phyloP scores from a whole-genome alignment of 2,888 invertebrate species.

The Pedicia rivosa region DNA sequence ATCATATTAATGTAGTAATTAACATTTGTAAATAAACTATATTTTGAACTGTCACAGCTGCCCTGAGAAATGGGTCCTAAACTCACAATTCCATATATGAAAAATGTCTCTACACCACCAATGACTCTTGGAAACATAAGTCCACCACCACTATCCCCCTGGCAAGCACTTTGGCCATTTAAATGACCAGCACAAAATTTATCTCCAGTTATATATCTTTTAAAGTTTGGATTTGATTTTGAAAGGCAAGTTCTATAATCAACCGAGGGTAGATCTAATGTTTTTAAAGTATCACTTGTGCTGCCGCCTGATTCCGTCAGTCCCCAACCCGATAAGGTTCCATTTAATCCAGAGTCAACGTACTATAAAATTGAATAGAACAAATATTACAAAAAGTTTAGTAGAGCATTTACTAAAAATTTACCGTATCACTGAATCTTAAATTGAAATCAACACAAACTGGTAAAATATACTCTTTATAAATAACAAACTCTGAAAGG shows the following conservation, averaged over 20 bases:
- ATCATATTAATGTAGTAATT: neutral
- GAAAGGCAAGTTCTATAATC: slow-evolving; percentile 10
- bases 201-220: slow-evolving; percentile 17
- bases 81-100: slow-evolving; percentile 2
- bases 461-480: neutral
- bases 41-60: slow-evolving; percentile 1
- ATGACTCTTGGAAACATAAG: neutral
- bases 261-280: slow-evolving; percentile 4
- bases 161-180: slow-evolving; percentile 13
- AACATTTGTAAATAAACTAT: neutral
- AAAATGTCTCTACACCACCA: neutral
- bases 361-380: too few relatives aligned
- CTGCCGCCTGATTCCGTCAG: slow-evolving; percentile 5
- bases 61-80: neutral
- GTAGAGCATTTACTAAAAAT: too few relatives aligned
- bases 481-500: slow-evolving; percentile 1
- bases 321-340: slow-evolving; percentile 12
- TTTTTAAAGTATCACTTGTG: slow-evolving; percentile 9
- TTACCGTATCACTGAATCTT: neutral
- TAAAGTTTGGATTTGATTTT: slow-evolving; percentile 10
- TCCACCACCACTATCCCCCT: slow-evolving; percentile 21
- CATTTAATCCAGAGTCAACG: slow-evolving; percentile 10
- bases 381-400: too few relatives aligned
- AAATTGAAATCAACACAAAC: slow-evolving; percentile 3
- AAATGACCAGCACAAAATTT: slow-evolving; percentile 22